phyloP scores from a whole-genome alignment of 2,888 invertebrate genomes.

The Leucania comma region DNA sequence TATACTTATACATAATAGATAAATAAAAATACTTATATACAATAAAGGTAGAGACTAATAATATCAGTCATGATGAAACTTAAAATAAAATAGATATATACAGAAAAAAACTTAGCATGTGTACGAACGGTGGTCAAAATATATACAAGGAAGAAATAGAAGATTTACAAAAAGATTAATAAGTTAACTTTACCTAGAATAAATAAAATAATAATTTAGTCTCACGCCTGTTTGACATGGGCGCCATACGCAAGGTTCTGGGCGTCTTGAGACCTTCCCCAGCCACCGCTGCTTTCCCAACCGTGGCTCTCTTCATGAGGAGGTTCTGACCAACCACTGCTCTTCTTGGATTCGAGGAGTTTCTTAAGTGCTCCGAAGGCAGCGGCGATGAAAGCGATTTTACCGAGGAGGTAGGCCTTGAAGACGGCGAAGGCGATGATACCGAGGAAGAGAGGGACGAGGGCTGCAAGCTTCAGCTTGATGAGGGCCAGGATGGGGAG shows the following conservation, averaged over 20 bases:
- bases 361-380: constrained; percentile 93
- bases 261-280: constrained; percentile 92
- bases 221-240: constrained; percentile 86
- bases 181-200: constrained; percentile 71
- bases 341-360: constrained; percentile 93
- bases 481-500: constrained; percentile 94
- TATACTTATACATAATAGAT: constrained; percentile 61
- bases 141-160: constrained; percentile 59
- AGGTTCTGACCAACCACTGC: constrained; percentile 92
- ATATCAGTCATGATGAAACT: constrained; percentile 73
- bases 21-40: constrained; percentile 63
- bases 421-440: constrained; percentile 95
- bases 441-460: constrained; percentile 94
- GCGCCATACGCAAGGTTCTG: constrained; percentile 93
- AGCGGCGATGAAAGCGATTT: constrained; percentile 95
- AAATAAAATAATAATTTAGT: constrained; percentile 70
- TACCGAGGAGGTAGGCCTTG: constrained; percentile 96
- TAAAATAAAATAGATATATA: constrained; percentile 68
- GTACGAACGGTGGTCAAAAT: constrained; percentile 63
- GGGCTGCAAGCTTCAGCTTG: constrained; percentile 94
- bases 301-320: constrained; percentile 91
- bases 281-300: constrained; percentile 90
- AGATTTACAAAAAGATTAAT: constrained; percentile 62
- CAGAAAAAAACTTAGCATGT: constrained; percentile 69
- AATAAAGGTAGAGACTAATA: constrained; percentile 61